Conservation (phyloP, 2,888 invertebrate species). For the Ypsolopha scabrella region DNA sequence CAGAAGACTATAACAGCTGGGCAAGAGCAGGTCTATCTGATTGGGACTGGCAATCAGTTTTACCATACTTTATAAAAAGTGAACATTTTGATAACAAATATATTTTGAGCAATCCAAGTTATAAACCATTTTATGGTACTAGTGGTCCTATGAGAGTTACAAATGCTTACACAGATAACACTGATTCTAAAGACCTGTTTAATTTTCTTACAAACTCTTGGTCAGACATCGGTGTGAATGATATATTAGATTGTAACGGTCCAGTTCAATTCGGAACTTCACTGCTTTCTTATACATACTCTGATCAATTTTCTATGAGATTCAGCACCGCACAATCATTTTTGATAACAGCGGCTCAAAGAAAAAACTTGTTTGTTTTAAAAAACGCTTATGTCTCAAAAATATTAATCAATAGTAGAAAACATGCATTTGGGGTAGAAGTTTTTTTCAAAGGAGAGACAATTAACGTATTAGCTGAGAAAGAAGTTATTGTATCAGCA, state of each 20-base stretch:
- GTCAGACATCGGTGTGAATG: slow-evolving; percentile 51
- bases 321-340: slow-evolving; percentile 20
- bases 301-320: background rate
- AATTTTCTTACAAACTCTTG: slow-evolving; percentile 48
- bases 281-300: slow-evolving; percentile 30
- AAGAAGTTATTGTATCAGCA: background rate
- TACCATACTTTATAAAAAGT: slow-evolving; percentile 75
- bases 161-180: too few species aligned
- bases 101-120: slow-evolving; percentile 31
- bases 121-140: slow-evolving; percentile 33
- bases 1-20: slow-evolving; percentile 77
- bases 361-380: slow-evolving; percentile 20
- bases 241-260: slow-evolving; percentile 56
- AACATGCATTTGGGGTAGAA: slow-evolving; percentile 6
- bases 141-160: slow-evolving; percentile 29
- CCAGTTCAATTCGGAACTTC: slow-evolving; percentile 62
- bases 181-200: too few species aligned
- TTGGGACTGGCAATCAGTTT: slow-evolving; percentile 72
- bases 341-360: slow-evolving; percentile 15
- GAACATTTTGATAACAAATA: slow-evolving; percentile 66
- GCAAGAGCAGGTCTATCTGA: slow-evolving; percentile 69
- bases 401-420: slow-evolving; percentile 13
- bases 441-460: background rate
- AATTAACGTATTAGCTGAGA: background rate
- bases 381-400: slow-evolving; percentile 21